Evolutionary conservation across 2,888 invertebrate genomes (phyloP), one percentile per base, ranked within the genome.

Genomic region (Heteromurus nitidus): DNA sequence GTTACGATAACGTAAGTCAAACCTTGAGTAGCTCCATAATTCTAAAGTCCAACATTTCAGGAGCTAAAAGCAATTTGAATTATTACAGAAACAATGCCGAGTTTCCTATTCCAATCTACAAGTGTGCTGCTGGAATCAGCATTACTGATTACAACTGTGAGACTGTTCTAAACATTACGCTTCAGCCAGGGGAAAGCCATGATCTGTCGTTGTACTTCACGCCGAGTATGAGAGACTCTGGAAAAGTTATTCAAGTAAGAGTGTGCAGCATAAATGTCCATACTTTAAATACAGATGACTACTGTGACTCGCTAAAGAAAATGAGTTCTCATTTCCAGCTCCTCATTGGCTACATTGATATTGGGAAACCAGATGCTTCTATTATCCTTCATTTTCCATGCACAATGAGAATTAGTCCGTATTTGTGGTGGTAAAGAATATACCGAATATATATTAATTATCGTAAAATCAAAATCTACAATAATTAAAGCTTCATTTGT

Each of bases 281-380:
- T 30, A n/a, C 13, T n/a, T n/a, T n/a, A n/a, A n/a, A n/a, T 36
- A 1, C 28, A 26, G n/a, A 50, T 24, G 18, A 47, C 9, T 20
- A 50, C n/a, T n/a, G n/a, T n/a, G n/a, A n/a, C n/a, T n/a, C n/a
- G n/a, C n/a, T n/a, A n/a, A n/a, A n/a, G n/a, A n/a, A n/a, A n/a
- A n/a, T n/a, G n/a, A 5, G 18, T 69, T 20, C 30, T 31, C 9
- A 80, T 69, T 50, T 74, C 75, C 58, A 87, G 84, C 58, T 87
- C 7, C 85, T 85, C 70, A 80, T 86, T 13, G 86, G 85, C 0
- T 85, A 74, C 42, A 72, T 87, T 18, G 87, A 86, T 76, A 86
- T 87, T 72, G 87, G 87, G 3, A 79, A 62, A n/a, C 68, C 64
- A 9, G 64, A 84, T 24, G 76, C 80, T 13, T 84, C 84, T 16